These are phyloP conservation scores for Eurytoma adleriae DNA, from an alignment of 2,888 invertebrate genomes.

Conservation along the genomic window DNA sequence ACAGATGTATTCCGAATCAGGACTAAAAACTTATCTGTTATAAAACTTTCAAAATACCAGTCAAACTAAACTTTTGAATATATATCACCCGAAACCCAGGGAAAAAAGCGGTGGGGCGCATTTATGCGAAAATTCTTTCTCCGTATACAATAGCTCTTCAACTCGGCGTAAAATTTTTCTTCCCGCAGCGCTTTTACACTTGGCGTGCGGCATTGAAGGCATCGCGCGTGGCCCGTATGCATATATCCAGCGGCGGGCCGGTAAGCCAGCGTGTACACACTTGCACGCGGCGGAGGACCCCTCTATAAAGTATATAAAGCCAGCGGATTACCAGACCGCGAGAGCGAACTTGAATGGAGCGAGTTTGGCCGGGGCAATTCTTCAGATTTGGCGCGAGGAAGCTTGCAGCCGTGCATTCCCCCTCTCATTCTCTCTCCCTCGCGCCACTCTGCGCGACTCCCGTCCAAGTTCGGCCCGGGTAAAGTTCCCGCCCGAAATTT, in stretches of 20 bases:
- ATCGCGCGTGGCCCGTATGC: no score
- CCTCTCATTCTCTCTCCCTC: not conserved
- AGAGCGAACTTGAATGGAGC: conserved; percentile 32
- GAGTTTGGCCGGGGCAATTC: conserved; percentile 41
- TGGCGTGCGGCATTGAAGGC: no score
- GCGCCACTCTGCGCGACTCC: not conserved
- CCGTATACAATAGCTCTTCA: conserved; percentile 2
- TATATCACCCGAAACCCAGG: no score
- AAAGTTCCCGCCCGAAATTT: conserved; percentile 42
- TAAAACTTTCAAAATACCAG: no score
- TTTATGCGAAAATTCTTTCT: conserved; percentile 14
- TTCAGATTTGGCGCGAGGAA: conserved; percentile 38
- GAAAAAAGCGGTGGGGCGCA: not conserved
- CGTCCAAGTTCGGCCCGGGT: conserved; percentile 20
- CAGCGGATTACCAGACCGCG: conserved; percentile 25
- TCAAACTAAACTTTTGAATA: no score
- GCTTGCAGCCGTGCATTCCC: conserved; percentile 4
- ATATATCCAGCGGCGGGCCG: no score
- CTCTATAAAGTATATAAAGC: conserved; percentile 37
- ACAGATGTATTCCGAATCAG: no score
- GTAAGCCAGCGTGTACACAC: no score
- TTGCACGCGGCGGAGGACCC: not conserved
- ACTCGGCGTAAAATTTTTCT: conserved; percentile 11
- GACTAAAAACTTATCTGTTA: no score
- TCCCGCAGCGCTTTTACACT: not conserved